Base-by-base conservation (phyloP, 2,888 invertebrate species). In the Erynnis tages region DNA sequence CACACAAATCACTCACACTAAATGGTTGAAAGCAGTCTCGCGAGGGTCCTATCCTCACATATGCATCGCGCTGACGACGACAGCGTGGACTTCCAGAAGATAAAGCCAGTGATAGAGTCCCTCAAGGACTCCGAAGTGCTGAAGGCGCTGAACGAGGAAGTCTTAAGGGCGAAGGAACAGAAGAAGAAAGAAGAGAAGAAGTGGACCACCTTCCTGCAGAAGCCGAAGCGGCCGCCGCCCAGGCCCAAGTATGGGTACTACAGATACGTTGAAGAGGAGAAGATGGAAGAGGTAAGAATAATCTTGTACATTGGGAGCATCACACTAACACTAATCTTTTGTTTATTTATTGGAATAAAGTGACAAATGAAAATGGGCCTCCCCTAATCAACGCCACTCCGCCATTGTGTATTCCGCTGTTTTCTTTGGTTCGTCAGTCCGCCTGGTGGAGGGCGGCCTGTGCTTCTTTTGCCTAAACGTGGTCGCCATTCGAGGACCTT, bases 161-260 rank as follows among this genome's bases (percentile, higher is more conserved):
- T 91, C 25, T 61, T 77, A 55, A 91, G 90, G 55, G 83, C 88
- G 57, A 90, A 91, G 38, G 91, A 92, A 29, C 90, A 91, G 59
- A 91, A 91, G 61, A 55, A 53, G 23, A 44, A 44, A 6, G 54
- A 56, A n/a, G 56, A 54, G 25, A 57, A 41, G 35, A 92, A 92
- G 61, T 93, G 93, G 90, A 94, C 95, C 2, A 94, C 94, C 21
- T 96, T 95, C 67, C 71, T 96, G 56, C 93, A 94, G 74, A 94
- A 93, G 64, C 95, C 95, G 0, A 91, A 92, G 61, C 83, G 94
- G 13, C 93, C 94, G 0, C 91, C 92, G 58, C 94, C 94, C 0
- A 74, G 65, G 21, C 71, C 65, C 0, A 81, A 73, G 58, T 73
- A 73, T 13, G 83, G 82, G 1, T 77, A 77, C 38, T 63, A 61